Evolutionary conservation across 2,888 invertebrate species (phyloP).

Genomic region (Leptura quadrifasciata): DNA sequence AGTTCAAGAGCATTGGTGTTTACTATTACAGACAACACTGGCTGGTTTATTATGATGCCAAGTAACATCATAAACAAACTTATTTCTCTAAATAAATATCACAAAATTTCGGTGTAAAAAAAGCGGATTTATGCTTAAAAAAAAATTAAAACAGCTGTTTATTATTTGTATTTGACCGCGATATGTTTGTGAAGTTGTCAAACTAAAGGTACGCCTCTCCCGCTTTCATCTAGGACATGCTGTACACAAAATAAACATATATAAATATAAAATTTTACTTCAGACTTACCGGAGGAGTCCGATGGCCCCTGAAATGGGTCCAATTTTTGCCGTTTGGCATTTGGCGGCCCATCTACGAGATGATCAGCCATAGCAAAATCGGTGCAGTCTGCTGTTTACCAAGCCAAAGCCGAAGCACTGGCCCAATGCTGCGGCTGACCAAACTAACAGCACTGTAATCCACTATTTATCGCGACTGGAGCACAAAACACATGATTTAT

Average conservation of each 20-base stretch:
- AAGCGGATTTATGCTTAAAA: conserved; percentile 22
- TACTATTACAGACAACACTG: conserved; percentile 48
- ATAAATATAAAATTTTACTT: conserved; percentile 48
- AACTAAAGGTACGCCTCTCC: conserved; percentile 69
- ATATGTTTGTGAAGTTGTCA: conserved; percentile 60
- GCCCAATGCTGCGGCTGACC: conserved; percentile 72
- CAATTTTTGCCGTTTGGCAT: conserved; percentile 93
- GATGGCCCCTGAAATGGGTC: conserved; percentile 88
- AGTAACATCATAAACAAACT: conserved; percentile 32
- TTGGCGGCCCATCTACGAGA: conserved; percentile 95
- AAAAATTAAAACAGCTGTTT: conserved; percentile 54
- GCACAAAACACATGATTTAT: conserved; percentile 73
- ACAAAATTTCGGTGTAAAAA: conserved; percentile 27
- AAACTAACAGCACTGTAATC: conserved; percentile 70
- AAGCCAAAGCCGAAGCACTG: conserved; percentile 79
- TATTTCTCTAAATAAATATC: conserved; percentile 8
- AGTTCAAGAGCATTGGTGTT: conserved; percentile 66
- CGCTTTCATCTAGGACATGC: conserved; percentile 68
- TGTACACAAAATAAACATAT: conserved; percentile 65
- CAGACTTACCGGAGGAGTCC: conserved; percentile 84
- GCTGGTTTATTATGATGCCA: conserved; percentile 25
- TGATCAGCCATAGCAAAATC: conserved; percentile 89
- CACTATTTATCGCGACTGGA: conserved; percentile 73
- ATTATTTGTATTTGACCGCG: conserved; percentile 49
- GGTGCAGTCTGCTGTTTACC: conserved; percentile 78